phyloP scores from a whole-genome alignment of 1,140 invertebrate genomes.

The Plodia interpunctella region DNA sequence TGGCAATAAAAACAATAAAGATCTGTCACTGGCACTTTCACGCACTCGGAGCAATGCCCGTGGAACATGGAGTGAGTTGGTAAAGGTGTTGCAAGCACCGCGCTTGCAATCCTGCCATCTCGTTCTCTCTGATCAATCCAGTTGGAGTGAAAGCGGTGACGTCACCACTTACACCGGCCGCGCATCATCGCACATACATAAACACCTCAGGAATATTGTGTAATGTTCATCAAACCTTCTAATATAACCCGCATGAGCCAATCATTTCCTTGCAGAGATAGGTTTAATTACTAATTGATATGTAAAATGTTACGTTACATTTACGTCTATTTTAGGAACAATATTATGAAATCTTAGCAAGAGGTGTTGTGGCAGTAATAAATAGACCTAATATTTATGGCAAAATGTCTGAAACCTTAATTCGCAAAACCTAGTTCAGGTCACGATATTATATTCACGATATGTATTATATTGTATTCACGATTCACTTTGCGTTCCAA shows the following conservation, averaged over 20 bases:
- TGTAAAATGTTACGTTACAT: background rate
- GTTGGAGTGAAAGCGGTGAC: slow-evolving; percentile 51
- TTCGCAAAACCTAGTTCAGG: background rate
- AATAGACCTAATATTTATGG: background rate
- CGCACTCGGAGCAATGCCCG: slow-evolving; percentile 11
- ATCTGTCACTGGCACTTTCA: slow-evolving; percentile 42
- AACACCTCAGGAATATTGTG: slow-evolving; percentile 16
- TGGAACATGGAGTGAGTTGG: background rate
- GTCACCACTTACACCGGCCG: slow-evolving; percentile 49
- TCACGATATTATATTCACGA: no score
- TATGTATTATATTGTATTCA: no score
- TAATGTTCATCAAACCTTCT: slow-evolving; percentile 3
- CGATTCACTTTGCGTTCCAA: background rate
- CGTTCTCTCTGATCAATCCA: background rate
- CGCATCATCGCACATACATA: slow-evolving; percentile 40
- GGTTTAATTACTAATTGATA: background rate
- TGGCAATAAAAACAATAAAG: slow-evolving; percentile 27
- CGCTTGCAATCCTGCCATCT: background rate
- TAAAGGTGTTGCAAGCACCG: background rate
- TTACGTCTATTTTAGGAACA: slow-evolving; percentile 2
- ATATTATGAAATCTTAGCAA: background rate
- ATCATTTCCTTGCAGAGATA: slow-evolving; percentile 2
- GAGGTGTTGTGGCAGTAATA: background rate
- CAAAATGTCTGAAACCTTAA: background rate
- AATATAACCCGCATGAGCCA: slow-evolving; percentile 1